Evolutionary conservation across 2,888 invertebrate species (phyloP).

Genomic region (Eupithecia centaureata): DNA sequence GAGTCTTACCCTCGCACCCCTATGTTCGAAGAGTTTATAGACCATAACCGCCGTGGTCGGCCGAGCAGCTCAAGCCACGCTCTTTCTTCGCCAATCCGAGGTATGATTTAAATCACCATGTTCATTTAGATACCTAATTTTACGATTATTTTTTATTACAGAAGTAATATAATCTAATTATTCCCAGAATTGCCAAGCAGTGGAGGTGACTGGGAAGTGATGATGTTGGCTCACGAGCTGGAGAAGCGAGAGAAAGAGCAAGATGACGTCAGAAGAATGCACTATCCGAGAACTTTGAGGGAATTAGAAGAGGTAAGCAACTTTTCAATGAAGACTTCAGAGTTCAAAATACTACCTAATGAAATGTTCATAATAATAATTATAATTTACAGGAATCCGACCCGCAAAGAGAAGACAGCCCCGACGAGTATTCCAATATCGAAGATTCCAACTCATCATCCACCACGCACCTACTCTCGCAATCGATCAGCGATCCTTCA

Average conservation of each 20-base stretch:
- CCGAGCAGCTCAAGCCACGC: constrained; percentile 62
- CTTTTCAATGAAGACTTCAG: background rate
- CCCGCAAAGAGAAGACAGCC: constrained; percentile 74
- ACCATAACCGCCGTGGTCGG: constrained; percentile 58
- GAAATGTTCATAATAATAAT: too few species aligned
- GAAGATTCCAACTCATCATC: constrained; percentile 76
- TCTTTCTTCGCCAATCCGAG: constrained; percentile 68
- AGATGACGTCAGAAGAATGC: constrained; percentile 60
- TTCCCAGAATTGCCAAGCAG: constrained; percentile 59
- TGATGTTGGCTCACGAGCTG: constrained; percentile 90
- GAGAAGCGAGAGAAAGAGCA: constrained; percentile 82
- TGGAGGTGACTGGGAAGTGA: constrained; percentile 90
- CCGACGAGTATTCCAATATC: constrained; percentile 73
- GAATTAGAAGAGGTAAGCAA: constrained; percentile 74
- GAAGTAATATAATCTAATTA: background rate
- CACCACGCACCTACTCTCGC: constrained; percentile 73
- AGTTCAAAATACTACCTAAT: too few species aligned
- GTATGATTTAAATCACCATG: constrained; percentile 43
- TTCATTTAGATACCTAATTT: background rate
- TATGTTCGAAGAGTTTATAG: constrained; percentile 77
- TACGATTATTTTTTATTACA: background rate
- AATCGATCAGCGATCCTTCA: constrained; percentile 68
- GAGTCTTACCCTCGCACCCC: constrained; percentile 78
- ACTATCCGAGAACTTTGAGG: constrained; percentile 69
- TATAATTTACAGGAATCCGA: constrained; percentile 67